Conservation (phyloP, 2,888 invertebrate species). For the Gerris lacustris region DNA sequence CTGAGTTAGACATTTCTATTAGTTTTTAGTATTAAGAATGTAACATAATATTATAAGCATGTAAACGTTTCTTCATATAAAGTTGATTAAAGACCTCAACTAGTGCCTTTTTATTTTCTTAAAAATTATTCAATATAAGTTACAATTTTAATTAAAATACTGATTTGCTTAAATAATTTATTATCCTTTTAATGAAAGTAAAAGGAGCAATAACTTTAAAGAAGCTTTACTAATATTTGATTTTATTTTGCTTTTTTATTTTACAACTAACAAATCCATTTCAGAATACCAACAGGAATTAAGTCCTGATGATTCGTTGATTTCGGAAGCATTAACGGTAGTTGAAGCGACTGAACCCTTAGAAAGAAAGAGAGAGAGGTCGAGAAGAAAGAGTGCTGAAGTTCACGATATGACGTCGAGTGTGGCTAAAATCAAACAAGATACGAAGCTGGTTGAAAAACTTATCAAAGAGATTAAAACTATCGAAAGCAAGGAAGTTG, state of each 20-base stretch:
- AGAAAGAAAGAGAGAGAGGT: not conserved
- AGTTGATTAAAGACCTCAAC: too few relatives aligned
- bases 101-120: too few relatives aligned
- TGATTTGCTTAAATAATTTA: too few relatives aligned
- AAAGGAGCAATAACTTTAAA: too few relatives aligned
- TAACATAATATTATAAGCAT: too few relatives aligned
- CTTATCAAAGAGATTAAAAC: conserved; percentile 19
- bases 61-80: too few relatives aligned
- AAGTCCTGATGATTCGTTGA: conserved; percentile 22
- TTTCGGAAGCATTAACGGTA: conserved; percentile 23
- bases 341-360: conserved; percentile 13
- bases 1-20: too few relatives aligned
- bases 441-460: conserved; percentile 20
- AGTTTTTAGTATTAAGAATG: too few relatives aligned
- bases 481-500: conserved; percentile 13
- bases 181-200: too few relatives aligned
- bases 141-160: too few relatives aligned
- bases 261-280: not conserved
- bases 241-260: not conserved
- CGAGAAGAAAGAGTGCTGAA: not conserved
- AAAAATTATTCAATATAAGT: too few relatives aligned
- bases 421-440: conserved; percentile 17
- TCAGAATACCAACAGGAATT: conserved; percentile 9
- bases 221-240: too few relatives aligned
- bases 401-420: conserved; percentile 11